Base-by-base conservation (phyloP, 2,797 vertebrate species). In the Hippoglossus hippoglossus region DNA sequence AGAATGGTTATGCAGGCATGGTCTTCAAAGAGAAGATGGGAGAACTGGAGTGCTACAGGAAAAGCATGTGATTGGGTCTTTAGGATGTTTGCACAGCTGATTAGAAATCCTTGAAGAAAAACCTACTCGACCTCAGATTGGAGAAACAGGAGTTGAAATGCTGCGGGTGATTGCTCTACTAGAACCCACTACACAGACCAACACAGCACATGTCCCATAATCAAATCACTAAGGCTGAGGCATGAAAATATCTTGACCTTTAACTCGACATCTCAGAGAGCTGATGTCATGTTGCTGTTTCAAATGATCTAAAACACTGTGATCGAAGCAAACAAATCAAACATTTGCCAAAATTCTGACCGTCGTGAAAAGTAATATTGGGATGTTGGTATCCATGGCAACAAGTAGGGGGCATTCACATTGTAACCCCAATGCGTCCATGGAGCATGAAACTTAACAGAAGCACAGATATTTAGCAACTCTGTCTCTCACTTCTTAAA, bases 121-220 rank as follows among this genome's bases (percentile, higher is more conserved):
- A 22, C 22, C 34, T 16, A 5, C 44, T 67, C 24, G 39, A 11
- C 22, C 41, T 50, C 6, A 76, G 57, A 74, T 12, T 25, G 59
- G 46, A 50, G 12, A 65, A 58, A 24, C 10, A 0, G 5, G 25
- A 49, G 34, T 58, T 59, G 44, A 73, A 68, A 26, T 0, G 10
- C 44, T 49, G 39, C 24, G 46, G 62, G 41, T 75, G 67, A 81
- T 73, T 71, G 59, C 62, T 39, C 36, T 41, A 46, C 62, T 75
- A 49, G 4, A 56, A 5, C 49, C 36, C 9, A 7, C 51, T 53
- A 10, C 9, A 18, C 50, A 49, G 50, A 3, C 3, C 18, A 44
- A 2, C 10, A 50, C 26, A 15, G 31, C 36, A 31, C 28, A 53
- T 18, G 25, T 5, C 19, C 34, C 15, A 28, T 47, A 64, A 77